phyloP scores from a whole-genome alignment of 2,797 vertebrate species.

The Oryzias sinensis region DNA sequence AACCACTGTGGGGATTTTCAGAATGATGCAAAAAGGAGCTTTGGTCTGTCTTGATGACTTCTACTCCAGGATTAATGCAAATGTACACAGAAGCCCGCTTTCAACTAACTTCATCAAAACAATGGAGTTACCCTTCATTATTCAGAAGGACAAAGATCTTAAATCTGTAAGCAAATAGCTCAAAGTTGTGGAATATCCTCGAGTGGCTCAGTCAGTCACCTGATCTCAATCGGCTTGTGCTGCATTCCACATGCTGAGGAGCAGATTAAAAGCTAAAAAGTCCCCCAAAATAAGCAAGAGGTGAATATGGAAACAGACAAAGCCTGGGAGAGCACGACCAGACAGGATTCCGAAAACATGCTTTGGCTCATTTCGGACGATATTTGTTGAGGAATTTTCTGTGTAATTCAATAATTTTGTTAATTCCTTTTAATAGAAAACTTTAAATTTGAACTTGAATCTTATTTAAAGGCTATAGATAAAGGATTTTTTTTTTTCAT shows the following conservation, averaged over 20 bases:
- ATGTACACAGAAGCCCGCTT: neutral
- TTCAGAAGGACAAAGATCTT: neutral
- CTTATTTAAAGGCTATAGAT: neutral
- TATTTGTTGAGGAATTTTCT: neutral
- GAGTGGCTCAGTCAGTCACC: slow-evolving; percentile 10
- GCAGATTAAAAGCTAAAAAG: slow-evolving; percentile 4
- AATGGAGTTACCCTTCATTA: neutral
- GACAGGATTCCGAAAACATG: neutral
- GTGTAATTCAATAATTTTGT: neutral
- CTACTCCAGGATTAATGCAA: neutral
- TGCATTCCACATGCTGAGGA: slow-evolving; percentile 6
- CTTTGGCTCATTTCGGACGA: neutral
- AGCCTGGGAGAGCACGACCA: neutral
- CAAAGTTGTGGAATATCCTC: slow-evolving; percentile 4
- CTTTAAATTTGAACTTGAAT: neutral
- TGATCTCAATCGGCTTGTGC: slow-evolving; percentile 12
- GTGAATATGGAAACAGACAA: slow-evolving; percentile 6
- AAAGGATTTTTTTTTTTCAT: neutral
- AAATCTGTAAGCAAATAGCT: neutral
- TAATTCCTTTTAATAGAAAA: neutral
- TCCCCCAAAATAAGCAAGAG: slow-evolving; percentile 4
- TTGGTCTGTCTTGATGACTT: slow-evolving; percentile 11
- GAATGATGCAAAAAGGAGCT: slow-evolving; percentile 1
- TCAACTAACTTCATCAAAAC: slow-evolving; percentile 6
- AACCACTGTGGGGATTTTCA: neutral